These are phyloP conservation scores for Diceros bicornis DNA, from an alignment of 2,797 vertebrate genomes.

Conservation along the genomic window DNA sequence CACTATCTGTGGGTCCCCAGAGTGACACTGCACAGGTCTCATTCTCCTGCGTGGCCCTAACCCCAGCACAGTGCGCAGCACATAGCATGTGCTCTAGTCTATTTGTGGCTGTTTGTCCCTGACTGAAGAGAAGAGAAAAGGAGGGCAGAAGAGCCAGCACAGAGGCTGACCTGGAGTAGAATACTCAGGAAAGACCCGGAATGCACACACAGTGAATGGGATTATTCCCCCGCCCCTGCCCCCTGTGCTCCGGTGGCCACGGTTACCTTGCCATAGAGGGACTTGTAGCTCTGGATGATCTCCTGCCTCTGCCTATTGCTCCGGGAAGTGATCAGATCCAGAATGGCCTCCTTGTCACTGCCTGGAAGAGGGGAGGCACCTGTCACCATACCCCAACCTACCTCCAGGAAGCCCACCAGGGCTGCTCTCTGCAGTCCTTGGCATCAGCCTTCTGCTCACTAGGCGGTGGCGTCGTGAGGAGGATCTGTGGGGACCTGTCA, in stretches of 20 bases:
- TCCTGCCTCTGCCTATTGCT: slow-evolving; percentile 96
- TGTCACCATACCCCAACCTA: not conserved
- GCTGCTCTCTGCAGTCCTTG: not conserved
- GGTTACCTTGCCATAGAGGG: slow-evolving; percentile 95
- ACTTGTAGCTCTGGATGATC: slow-evolving; percentile 94
- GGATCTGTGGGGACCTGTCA: not conserved
- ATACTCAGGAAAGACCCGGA: not conserved
- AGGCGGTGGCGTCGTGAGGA: not conserved
- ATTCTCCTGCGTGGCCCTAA: not conserved
- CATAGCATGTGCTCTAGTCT: not conserved
- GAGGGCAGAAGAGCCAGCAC: not conserved
- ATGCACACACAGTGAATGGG: not conserved
- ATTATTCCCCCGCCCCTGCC: not conserved
- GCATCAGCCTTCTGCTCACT: fast-evolving
- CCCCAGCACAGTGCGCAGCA: not conserved
- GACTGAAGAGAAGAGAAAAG: not conserved
- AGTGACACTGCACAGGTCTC: not conserved
- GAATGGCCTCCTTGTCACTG: slow-evolving; percentile 97
- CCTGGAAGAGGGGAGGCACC: slow-evolving; percentile 88
- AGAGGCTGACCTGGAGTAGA: not conserved
- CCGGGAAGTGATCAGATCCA: slow-evolving; percentile 95
- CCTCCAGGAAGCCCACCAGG: not conserved
- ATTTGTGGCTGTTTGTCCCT: not conserved
- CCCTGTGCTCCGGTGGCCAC: fast-evolving
- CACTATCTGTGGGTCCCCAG: not conserved